A percentile compares a stretch with the other conserved stretches of the same genome.
Evolutionary conservation across 2,888 invertebrate genomes (phyloP).

Genomic region (Eupithecia inturbata): DNA sequence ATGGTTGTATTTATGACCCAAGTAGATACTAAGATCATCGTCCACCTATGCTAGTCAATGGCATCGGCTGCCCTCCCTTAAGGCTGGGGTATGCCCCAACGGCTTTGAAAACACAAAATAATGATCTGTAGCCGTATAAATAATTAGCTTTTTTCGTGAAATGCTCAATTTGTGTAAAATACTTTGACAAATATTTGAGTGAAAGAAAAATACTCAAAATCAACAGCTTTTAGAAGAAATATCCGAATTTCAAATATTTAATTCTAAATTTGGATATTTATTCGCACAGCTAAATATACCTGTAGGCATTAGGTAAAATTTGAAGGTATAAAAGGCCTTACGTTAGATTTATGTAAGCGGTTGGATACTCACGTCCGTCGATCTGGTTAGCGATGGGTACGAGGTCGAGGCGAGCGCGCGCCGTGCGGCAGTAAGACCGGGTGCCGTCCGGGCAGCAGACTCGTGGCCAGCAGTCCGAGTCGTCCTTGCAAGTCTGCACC

Average conservation of each 20-base stretch:
- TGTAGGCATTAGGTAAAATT: background rate
- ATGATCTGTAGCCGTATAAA: too few relatives aligned
- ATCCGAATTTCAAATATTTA: too few relatives aligned
- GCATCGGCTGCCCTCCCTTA: background rate
- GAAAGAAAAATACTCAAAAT: too few relatives aligned
- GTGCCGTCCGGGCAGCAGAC: conserved; percentile 90
- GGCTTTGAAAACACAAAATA: too few relatives aligned
- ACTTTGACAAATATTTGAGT: too few relatives aligned
- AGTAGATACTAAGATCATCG: background rate
- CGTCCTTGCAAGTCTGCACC: conserved; percentile 87
- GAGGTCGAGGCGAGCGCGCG: conserved; percentile 86
- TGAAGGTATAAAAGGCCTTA: background rate
- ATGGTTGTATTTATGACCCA: too few relatives aligned
- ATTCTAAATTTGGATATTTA: too few relatives aligned
- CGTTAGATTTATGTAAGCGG: conserved; percentile 9
- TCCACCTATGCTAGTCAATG: background rate
- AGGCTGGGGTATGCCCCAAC: too few relatives aligned
- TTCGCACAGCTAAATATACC: background rate
- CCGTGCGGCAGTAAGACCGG: conserved; percentile 88
- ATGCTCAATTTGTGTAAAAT: too few relatives aligned
- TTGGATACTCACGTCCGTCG: conserved; percentile 82
- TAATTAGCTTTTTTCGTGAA: too few relatives aligned
- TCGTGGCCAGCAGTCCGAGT: conserved; percentile 89
- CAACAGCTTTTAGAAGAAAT: too few relatives aligned
- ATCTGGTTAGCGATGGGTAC: conserved; percentile 86